phyloP scores from a whole-genome alignment of 2,797 vertebrate species.

The Octomys mimax region DNA sequence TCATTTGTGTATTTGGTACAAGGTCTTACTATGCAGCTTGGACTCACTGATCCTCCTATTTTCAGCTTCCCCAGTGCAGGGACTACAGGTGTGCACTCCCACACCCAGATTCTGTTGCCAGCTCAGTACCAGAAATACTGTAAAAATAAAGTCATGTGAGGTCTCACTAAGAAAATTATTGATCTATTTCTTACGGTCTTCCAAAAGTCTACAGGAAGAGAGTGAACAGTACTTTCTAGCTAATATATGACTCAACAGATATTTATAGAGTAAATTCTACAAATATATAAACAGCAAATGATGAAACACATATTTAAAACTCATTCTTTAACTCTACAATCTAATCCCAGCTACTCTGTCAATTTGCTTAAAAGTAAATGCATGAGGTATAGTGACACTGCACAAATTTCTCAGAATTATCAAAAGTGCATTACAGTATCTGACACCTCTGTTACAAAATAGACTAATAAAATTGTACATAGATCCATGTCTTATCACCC shows the following conservation, averaged over 20 bases:
- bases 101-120: too few relatives aligned
- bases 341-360: not conserved
- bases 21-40: too few relatives aligned
- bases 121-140: not conserved
- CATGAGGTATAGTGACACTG: not conserved
- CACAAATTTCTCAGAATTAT: not conserved
- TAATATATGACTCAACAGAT: not conserved
- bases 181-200: constrained; percentile 3
- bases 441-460: constrained; percentile 9
- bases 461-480: constrained; percentile 7
- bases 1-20: too few relatives aligned
- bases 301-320: not conserved
- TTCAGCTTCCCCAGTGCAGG: too few relatives aligned
- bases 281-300: not conserved
- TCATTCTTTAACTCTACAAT: not conserved
- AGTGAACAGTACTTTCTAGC: not conserved
- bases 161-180: constrained; percentile 9
- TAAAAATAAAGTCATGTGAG: not conserved
- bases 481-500: not conserved
- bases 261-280: constrained; percentile 40
- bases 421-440: not conserved
- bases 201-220: not conserved
- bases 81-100: too few relatives aligned
- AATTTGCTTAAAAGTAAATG: constrained; percentile 36
- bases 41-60: too few relatives aligned